These are phyloP conservation scores for Alectura lathami DNA, from an alignment of 2,113 vertebrate genomes.

Conservation along the genomic window DNA sequence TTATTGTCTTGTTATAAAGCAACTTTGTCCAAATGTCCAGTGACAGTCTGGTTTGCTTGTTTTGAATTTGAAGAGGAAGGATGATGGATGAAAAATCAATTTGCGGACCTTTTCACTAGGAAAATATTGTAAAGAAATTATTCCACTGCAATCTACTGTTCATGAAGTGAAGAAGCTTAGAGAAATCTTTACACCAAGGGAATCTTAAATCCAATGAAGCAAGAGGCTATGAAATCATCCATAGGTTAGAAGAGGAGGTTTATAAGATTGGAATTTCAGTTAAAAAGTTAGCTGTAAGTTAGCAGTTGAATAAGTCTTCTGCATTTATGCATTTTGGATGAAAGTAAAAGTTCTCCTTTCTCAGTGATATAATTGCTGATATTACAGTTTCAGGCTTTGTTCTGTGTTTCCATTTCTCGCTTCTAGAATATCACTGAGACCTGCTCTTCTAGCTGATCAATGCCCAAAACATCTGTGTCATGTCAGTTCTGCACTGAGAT, in stretches of 20 bases:
- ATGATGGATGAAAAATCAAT: neutral
- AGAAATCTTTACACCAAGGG: neutral
- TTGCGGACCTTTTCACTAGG: neutral
- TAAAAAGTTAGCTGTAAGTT: neutral
- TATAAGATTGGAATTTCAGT: neutral
- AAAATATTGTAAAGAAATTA: neutral
- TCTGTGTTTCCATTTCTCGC: neutral
- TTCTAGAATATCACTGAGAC: neutral
- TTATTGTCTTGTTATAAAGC: neutral
- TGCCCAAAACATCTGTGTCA: neutral
- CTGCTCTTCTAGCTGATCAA: neutral
- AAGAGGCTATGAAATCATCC: neutral
- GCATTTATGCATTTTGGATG: neutral
- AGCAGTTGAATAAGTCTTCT: neutral
- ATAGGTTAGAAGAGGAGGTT: neutral
- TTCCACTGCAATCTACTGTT: neutral
- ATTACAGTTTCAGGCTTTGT: neutral
- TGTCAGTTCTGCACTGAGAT: neutral
- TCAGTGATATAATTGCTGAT: neutral
- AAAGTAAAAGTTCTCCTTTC: neutral
- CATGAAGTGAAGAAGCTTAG: neutral
- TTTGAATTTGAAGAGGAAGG: neutral
- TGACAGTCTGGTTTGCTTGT: neutral
- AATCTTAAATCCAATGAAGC: slow-evolving; percentile 23
- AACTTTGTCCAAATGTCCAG: neutral